phyloP scores from a whole-genome alignment of 2,113 vertebrate species.

The Nothoprocta perdicaria region DNA sequence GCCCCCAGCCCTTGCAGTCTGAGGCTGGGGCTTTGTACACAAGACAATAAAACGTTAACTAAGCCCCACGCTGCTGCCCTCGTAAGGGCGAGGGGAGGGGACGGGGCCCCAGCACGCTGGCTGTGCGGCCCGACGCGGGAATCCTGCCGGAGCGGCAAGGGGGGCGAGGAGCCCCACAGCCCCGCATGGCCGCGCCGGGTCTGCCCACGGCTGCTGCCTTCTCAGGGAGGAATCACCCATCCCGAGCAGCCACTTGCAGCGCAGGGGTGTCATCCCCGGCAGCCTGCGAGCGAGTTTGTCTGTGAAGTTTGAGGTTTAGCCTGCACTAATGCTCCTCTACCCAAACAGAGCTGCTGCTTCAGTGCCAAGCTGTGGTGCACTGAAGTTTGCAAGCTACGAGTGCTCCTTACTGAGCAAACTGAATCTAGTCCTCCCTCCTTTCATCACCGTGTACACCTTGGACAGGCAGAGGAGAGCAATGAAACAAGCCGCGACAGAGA shows the following conservation, averaged over 20 bases:
- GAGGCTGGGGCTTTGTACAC: slow-evolving; percentile 51
- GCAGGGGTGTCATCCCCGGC: too few relatives aligned
- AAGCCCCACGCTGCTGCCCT: slow-evolving; percentile 36
- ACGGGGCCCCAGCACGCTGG: background rate
- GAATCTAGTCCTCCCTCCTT: slow-evolving; percentile 19
- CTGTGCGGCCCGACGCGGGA: background rate
- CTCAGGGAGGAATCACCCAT: background rate
- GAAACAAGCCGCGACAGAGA: background rate
- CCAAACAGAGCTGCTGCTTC: background rate
- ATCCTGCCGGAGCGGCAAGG: slow-evolving; percentile 11
- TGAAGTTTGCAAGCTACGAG: background rate
- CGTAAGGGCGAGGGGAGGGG: slow-evolving; percentile 24
- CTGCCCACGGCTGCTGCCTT: slow-evolving; percentile 14
- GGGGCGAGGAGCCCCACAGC: background rate
- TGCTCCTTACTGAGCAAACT: background rate
- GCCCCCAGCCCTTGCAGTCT: slow-evolving; percentile 30
- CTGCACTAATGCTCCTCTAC: too few relatives aligned
- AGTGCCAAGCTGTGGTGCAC: background rate
- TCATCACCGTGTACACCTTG: slow-evolving; percentile 19
- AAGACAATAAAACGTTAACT: slow-evolving; percentile 39
- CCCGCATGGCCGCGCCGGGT: background rate
- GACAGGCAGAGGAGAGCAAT: slow-evolving; percentile 29
- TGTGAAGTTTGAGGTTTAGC: background rate
- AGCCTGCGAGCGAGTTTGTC: background rate
- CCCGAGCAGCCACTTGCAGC: too few relatives aligned